These are phyloP conservation scores for Acrocyrtus sp. DNA, from an alignment of 2,888 invertebrate genomes.

Conservation along the genomic window DNA sequence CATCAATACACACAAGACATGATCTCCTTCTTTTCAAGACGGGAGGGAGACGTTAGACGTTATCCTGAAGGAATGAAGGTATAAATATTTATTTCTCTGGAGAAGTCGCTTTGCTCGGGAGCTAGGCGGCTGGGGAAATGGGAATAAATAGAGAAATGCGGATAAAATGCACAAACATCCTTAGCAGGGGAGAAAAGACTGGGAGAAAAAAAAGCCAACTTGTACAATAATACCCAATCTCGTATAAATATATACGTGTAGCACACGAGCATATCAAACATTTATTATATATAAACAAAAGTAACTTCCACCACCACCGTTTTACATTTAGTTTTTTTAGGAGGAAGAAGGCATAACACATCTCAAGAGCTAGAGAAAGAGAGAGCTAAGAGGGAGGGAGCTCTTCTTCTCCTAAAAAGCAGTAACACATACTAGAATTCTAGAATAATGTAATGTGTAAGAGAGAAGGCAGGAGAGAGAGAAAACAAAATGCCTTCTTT, in stretches of 20 bases:
- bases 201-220: slow-evolving; percentile 28
- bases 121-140: slow-evolving; percentile 48
- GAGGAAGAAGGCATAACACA: slow-evolving; percentile 34
- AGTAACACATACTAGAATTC: slow-evolving; percentile 20
- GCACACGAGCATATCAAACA: slow-evolving; percentile 33
- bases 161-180: slow-evolving; percentile 29
- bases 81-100: slow-evolving; percentile 53
- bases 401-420: slow-evolving; percentile 30
- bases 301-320: no score
- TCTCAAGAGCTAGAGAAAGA: no score
- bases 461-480: slow-evolving; percentile 33
- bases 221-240: slow-evolving; percentile 17
- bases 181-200: slow-evolving; percentile 37
- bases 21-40: neutral
- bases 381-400: slow-evolving; percentile 25
- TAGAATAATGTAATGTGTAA: slow-evolving; percentile 42
- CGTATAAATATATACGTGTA: slow-evolving; percentile 4
- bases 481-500: slow-evolving; percentile 61
- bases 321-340: slow-evolving; percentile 16
- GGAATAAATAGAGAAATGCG: slow-evolving; percentile 50
- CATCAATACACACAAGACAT: neutral
- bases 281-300: slow-evolving; percentile 27
- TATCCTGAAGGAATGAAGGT: slow-evolving; percentile 47
- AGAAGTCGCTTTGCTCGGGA: no score
- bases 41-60: neutral